Evolutionary conservation across 2,888 invertebrate genomes (phyloP).

Genomic region (Drosophila siamana): DNA sequence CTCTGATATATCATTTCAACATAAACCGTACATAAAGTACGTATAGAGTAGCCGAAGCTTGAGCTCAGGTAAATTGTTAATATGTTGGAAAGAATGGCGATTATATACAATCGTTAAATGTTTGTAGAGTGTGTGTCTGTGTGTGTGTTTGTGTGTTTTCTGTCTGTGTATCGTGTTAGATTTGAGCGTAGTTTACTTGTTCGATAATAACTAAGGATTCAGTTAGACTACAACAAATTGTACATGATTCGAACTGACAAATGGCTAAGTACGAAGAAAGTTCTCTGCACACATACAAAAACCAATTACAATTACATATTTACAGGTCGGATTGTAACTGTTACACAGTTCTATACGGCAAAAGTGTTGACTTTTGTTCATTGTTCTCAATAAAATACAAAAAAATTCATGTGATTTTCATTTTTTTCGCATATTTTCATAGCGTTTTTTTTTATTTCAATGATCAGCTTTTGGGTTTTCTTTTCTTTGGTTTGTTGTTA

Average conservation of each 20-base stretch:
- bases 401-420: slow-evolving; percentile 36
- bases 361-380: slow-evolving; percentile 1
- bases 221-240: slow-evolving; percentile 55
- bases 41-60: slow-evolving; percentile 41
- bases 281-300: slow-evolving; percentile 60
- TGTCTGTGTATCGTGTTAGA: slow-evolving; percentile 20
- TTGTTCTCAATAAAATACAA: slow-evolving; percentile 53
- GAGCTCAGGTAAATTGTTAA: slow-evolving; percentile 35
- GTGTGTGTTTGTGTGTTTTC: slow-evolving; percentile 11
- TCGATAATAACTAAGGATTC: slow-evolving; percentile 47
- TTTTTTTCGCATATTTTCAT: slow-evolving; percentile 43
- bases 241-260: slow-evolving; percentile 49
- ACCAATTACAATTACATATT: slow-evolving; percentile 62
- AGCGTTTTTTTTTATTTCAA: slow-evolving; percentile 39
- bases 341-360: slow-evolving; percentile 43
- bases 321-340: slow-evolving; percentile 58
- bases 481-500: slow-evolving; percentile 36
- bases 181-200: slow-evolving; percentile 45
- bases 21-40: slow-evolving; percentile 28
- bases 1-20: slow-evolving; percentile 31
- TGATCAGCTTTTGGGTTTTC: slow-evolving; percentile 36
- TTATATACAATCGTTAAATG: slow-evolving; percentile 23
- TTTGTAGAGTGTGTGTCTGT: slow-evolving; percentile 8
- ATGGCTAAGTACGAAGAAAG: slow-evolving; percentile 54
- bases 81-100: slow-evolving; percentile 22